These are phyloP conservation scores for Trichopria drosophilae DNA, from an alignment of 2,888 invertebrate species.

Conservation along the genomic window DNA sequence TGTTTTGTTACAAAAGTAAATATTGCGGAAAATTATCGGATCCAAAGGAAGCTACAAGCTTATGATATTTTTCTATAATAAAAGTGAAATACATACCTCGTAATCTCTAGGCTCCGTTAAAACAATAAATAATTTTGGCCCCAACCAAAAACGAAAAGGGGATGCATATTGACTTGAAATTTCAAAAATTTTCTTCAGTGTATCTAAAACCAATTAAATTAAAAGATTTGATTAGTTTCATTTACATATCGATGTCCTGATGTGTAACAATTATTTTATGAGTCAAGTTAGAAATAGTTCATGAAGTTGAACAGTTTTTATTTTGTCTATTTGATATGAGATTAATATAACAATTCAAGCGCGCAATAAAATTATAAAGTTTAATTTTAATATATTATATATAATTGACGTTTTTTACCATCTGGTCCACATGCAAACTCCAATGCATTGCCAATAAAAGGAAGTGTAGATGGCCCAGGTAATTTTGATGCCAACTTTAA, in stretches of 20 bases:
- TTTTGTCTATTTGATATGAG: too few species aligned
- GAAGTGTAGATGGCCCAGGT: conserved; percentile 37
- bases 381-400: conserved; percentile 1
- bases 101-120: conserved; percentile 37
- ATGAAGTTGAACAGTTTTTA: too few species aligned
- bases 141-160: conserved; percentile 39
- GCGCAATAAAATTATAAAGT: too few species aligned
- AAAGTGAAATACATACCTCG: conserved; percentile 32
- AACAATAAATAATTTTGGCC: conserved; percentile 38
- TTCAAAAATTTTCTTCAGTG: conserved; percentile 28
- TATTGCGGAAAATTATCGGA: background rate
- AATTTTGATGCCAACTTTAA: conserved; percentile 32
- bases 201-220: conserved; percentile 26
- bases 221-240: background rate
- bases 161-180: conserved; percentile 29
- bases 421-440: conserved; percentile 35
- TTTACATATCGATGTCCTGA: too few species aligned
- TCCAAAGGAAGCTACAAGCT: too few species aligned
- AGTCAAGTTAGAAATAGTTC: too few species aligned
- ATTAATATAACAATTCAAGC: too few species aligned
- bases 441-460: conserved; percentile 39
- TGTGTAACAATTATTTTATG: too few species aligned
- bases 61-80: too few species aligned
- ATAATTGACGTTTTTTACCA: conserved; percentile 22
- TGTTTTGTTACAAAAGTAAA: background rate